Percentiles rank a stretch among this genome's conserved stretches.
These are phyloP conservation scores for Pogonomyrmex barbatus DNA, from an alignment of 1,140 invertebrate species.

Conservation along the genomic window DNA sequence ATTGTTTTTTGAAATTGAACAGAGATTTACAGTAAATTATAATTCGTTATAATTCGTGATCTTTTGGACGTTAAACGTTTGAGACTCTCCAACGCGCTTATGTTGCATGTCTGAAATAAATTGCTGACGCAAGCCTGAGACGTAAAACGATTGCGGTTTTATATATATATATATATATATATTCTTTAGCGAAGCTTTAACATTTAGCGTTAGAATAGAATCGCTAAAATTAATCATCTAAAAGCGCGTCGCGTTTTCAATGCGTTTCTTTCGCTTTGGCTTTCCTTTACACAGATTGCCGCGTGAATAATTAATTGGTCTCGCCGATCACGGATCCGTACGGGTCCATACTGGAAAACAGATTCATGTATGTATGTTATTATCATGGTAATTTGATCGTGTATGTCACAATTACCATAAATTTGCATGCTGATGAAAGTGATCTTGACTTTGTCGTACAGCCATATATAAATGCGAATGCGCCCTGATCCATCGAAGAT, in stretches of 20 bases:
- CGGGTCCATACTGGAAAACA: not conserved
- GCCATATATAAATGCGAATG: slow-evolving; percentile 1
- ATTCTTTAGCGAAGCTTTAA: not conserved
- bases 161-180: too few relatives aligned
- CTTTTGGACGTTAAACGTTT: not conserved
- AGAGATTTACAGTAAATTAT: not conserved
- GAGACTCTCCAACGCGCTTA: not conserved
- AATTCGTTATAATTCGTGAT: not conserved
- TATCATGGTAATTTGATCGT: slow-evolving; percentile 51
- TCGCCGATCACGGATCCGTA: not conserved
- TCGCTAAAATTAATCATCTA: not conserved
- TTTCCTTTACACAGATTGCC: not conserved
- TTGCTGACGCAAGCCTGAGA: slow-evolving; percentile 3
- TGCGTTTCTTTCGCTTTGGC: not conserved
- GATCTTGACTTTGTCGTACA: slow-evolving; percentile 29
- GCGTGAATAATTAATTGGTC: slow-evolving; percentile 25
- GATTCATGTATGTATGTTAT: slow-evolving; percentile 47
- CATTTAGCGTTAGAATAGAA: not conserved
- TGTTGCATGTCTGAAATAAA: not conserved
- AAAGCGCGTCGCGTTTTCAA: not conserved
- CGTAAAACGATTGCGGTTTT: not conserved
- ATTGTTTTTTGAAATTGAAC: not conserved
- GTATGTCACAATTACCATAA: slow-evolving; percentile 44
- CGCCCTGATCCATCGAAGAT: slow-evolving; percentile 23
- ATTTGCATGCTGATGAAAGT: slow-evolving; percentile 46